Percentiles rank a stretch among this genome's conserved stretches.
Conservation (phyloP, 2,113 vertebrate genomes). For the Lepus americanus region DNA sequence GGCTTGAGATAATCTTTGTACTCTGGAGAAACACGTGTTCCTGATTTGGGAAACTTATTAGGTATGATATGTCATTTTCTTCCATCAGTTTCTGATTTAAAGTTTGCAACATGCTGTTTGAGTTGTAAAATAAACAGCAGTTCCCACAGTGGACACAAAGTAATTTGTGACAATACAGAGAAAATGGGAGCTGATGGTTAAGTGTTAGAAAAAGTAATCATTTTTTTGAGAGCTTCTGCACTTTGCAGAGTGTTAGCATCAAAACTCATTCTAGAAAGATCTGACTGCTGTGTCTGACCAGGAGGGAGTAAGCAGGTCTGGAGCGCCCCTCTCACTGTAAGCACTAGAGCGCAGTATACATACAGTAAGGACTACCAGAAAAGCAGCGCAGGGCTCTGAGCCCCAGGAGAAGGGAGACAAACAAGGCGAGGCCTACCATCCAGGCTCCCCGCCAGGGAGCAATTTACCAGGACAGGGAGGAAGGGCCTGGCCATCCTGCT, state of each 20-base stretch:
- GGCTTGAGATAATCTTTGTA: background rate
- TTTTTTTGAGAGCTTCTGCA: background rate
- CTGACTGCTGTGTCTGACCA: background rate
- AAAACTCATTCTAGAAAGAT: constrained; percentile 48
- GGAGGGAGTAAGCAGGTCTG: background rate
- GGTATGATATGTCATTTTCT: constrained; percentile 24
- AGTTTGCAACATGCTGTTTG: background rate
- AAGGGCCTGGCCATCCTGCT: background rate
- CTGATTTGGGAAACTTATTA: constrained; percentile 27
- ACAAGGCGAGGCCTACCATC: background rate
- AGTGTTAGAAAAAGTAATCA: background rate
- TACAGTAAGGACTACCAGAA: constrained; percentile 5
- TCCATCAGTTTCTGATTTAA: constrained; percentile 48
- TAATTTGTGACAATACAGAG: constrained; percentile 26
- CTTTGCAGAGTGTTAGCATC: background rate
- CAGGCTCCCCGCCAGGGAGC: constrained; percentile 13
- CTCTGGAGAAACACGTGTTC: constrained; percentile 41
- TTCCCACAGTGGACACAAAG: background rate
- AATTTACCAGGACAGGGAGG: background rate
- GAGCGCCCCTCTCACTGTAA: background rate
- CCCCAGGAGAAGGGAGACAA: background rate
- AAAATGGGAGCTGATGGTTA: background rate
- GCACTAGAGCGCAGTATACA: background rate
- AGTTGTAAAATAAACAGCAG: constrained; percentile 27
- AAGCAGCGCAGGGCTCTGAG: background rate